A percentile compares a stretch with the other conserved stretches of the same genome.
Conservation (phyloP, 1,140 invertebrate genomes). For the Oncopeltus fasciatus region DNA sequence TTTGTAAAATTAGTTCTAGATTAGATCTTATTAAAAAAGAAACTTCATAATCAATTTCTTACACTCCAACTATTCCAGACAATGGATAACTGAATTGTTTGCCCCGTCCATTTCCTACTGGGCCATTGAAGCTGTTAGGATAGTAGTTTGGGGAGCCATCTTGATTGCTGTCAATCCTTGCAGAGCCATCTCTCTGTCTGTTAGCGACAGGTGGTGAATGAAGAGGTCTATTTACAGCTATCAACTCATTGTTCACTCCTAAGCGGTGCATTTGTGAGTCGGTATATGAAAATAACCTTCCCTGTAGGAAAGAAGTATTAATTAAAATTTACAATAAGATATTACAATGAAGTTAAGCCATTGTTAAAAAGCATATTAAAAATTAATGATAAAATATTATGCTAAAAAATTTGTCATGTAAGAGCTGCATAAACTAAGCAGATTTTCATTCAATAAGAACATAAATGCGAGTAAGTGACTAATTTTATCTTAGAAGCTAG, state of each 20-base stretch:
- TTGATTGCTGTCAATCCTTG: constrained; percentile 42
- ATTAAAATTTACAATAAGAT: neutral
- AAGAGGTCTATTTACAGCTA: constrained; percentile 80
- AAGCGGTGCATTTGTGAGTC: constrained; percentile 88
- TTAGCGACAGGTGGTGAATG: constrained; percentile 43
- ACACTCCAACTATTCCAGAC: neutral
- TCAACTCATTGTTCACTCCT: constrained; percentile 78
- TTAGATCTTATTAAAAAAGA: too few species aligned
- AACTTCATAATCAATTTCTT: neutral
- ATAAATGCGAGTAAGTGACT: neutral
- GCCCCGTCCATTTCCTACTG: constrained; percentile 28
- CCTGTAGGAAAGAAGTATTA: constrained; percentile 37
- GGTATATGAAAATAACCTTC: constrained; percentile 80
- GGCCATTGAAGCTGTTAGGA: constrained; percentile 85
- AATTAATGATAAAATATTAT: neutral
- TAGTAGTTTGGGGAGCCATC: constrained; percentile 81
- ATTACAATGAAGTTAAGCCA: neutral
- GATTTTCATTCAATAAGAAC: neutral
- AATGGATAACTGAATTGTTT: constrained; percentile 2
- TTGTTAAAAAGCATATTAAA: neutral
- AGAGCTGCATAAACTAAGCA: neutral
- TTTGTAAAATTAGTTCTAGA: too few species aligned
- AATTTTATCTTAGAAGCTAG: too few species aligned
- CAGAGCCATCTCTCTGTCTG: constrained; percentile 75
- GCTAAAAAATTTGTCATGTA: neutral